A percentile compares a stretch with the other conserved stretches of the same genome.
Evolutionary conservation across 2,888 invertebrate species (phyloP).

Genomic region (Acrobasis consociella): DNA sequence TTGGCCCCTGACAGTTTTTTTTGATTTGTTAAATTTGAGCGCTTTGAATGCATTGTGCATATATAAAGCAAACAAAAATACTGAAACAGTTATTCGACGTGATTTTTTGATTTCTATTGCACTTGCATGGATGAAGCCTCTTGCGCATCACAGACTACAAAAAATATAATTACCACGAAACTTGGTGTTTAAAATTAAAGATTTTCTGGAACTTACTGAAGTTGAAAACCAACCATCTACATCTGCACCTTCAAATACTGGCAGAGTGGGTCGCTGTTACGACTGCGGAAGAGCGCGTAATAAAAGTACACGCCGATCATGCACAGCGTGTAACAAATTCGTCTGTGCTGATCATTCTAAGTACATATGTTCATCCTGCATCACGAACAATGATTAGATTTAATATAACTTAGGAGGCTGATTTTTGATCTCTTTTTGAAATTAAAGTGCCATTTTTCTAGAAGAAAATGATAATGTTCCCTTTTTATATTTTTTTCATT

Average conservation of each 20-base stretch:
- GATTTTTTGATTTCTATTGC: neutral
- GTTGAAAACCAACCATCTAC: neutral
- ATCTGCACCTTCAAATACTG: neutral
- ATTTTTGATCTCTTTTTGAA: no score
- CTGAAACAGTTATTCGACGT: neutral
- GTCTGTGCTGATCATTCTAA: neutral
- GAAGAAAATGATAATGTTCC: no score
- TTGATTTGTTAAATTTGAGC: conserved; percentile 29
- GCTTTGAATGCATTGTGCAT: conserved; percentile 27
- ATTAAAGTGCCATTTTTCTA: no score
- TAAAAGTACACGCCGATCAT: neutral
- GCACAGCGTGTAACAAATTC: neutral
- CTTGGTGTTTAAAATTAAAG: neutral
- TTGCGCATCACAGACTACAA: neutral
- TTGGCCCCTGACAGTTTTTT: conserved; percentile 24
- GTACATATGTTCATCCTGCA: neutral
- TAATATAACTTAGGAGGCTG: neutral
- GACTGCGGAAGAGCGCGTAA: neutral
- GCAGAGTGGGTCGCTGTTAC: neutral
- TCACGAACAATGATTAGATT: neutral
- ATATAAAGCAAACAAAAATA: neutral
- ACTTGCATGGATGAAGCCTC: neutral
- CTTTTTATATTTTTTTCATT: no score
- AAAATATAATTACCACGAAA: neutral
- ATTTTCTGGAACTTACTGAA: neutral